Base-by-base conservation (phyloP, 2,113 vertebrate genomes). In the Rhinolophus ferrumequinum region DNA sequence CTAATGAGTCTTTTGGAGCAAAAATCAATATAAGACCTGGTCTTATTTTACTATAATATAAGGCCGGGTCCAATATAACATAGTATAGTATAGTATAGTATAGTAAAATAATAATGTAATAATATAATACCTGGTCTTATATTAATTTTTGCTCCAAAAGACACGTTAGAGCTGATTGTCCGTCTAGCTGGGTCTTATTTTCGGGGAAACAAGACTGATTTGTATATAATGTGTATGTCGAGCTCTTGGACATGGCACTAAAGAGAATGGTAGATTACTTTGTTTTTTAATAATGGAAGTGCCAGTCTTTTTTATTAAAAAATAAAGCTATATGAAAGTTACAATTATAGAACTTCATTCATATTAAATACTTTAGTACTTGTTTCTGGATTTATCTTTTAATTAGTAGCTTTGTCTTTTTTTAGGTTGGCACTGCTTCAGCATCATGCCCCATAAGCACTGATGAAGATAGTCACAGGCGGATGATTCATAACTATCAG, bases 401-500 rank as follows among this genome's bases (percentile, higher is more conserved):
- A 96, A 67, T 85, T 18, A 54, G 47, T 28, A 38, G 14, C 58
- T 41, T 58, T 88, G 50, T 80, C 95, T 98, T 96, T 95, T 6
- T 41, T 96, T 97, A 99, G 98, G 70, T 67, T 92, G 91, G 80
- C 38, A 83, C 33, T 92, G n/a, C 50, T 84, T 0, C 80, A 58
- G 13, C 56, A 6, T 47, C 95, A 62, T 66, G 83, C 76, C 1
- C 50, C 50, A 12, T 35, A 30, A 92, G 28, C 75, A 86, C 97
- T 69, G 87, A 75, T 96, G 98, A 99, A 93, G 98, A 98, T 6
- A 95, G 90, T 28, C 98, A 98, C 44, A 97, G 97, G 67, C 97
- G 98, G 92, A 94, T 95, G 75, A 98, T 99, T 64, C 98, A 1
- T 96, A 93, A 98, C 96, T 99, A 99, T 95, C 99, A 99, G 16